A percentile compares a stretch with the other conserved stretches of the same genome.
These are phyloP conservation scores for Antheraea assamensis DNA, from an alignment of 2,888 invertebrate species.

Conservation along the genomic window DNA sequence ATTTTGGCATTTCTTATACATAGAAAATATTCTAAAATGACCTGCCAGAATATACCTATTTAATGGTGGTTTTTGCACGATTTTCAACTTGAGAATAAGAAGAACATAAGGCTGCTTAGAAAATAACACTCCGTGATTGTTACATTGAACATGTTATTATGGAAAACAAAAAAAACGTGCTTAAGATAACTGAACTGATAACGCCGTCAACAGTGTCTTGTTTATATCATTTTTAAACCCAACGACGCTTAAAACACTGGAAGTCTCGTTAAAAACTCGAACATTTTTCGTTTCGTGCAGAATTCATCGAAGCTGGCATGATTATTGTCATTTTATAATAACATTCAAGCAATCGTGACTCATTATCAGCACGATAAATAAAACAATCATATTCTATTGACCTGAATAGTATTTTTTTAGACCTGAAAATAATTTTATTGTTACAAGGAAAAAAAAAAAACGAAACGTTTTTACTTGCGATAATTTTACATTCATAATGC, in stretches of 20 bases:
- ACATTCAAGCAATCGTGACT: slow-evolving; percentile 18
- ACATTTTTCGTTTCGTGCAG: not conserved
- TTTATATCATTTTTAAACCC: not conserved
- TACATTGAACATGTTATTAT: not conserved
- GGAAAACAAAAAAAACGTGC: not conserved
- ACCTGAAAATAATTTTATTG: not conserved
- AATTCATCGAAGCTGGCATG: not conserved
- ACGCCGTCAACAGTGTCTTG: not conserved
- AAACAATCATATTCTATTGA: slow-evolving; percentile 31
- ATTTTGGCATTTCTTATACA: too few relatives aligned
- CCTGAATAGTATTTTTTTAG: slow-evolving; percentile 33
- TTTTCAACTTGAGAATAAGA: too few relatives aligned
- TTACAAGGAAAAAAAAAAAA: not conserved
- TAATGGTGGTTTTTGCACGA: too few relatives aligned
- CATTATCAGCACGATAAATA: slow-evolving; percentile 42
- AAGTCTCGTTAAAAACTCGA: not conserved
- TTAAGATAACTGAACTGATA: not conserved
- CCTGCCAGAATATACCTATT: too few relatives aligned
- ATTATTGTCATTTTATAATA: slow-evolving; percentile 11
- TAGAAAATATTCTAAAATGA: too few relatives aligned
- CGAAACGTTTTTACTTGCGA: slow-evolving; percentile 5
- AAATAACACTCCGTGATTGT: not conserved
- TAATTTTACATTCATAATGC: slow-evolving; percentile 17
- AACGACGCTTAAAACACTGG: not conserved
- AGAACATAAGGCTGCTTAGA: too few relatives aligned